Conservation (phyloP, 2,797 vertebrate species). For the Megaceryle alcyon region DNA sequence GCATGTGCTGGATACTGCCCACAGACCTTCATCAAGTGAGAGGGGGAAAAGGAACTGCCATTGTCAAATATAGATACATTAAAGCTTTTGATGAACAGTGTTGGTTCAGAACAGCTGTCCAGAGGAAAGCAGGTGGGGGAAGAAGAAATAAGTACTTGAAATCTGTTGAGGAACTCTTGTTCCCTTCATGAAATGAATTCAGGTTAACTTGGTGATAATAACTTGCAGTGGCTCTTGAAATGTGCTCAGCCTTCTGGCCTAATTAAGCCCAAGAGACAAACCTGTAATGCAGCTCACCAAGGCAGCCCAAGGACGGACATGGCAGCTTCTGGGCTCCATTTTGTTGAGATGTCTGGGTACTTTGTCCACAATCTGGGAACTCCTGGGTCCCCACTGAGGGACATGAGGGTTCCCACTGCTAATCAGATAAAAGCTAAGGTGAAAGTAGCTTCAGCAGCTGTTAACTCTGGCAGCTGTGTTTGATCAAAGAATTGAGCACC, state of each 20-base stretch:
- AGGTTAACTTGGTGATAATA: background rate
- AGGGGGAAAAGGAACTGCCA: background rate
- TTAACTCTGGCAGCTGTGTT: background rate
- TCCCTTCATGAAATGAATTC: background rate
- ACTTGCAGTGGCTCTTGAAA: background rate
- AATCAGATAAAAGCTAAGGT: background rate
- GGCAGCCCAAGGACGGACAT: fast-evolving
- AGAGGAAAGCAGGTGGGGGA: background rate
- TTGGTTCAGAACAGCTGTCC: background rate
- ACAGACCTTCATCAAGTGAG: background rate
- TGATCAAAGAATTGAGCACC: background rate
- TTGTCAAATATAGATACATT: background rate
- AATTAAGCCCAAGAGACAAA: background rate
- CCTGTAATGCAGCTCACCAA: background rate
- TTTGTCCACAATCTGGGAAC: background rate
- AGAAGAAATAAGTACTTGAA: background rate
- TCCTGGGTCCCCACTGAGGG: background rate
- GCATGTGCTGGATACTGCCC: background rate
- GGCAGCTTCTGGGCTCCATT: background rate
- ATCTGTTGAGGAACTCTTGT: background rate
- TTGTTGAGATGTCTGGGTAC: background rate
- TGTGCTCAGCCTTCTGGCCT: background rate
- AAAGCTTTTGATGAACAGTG: background rate
- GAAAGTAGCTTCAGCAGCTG: background rate
- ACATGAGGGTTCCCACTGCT: background rate